Conservation (phyloP, 2,113 vertebrate species). For the Arenaria interpres region DNA sequence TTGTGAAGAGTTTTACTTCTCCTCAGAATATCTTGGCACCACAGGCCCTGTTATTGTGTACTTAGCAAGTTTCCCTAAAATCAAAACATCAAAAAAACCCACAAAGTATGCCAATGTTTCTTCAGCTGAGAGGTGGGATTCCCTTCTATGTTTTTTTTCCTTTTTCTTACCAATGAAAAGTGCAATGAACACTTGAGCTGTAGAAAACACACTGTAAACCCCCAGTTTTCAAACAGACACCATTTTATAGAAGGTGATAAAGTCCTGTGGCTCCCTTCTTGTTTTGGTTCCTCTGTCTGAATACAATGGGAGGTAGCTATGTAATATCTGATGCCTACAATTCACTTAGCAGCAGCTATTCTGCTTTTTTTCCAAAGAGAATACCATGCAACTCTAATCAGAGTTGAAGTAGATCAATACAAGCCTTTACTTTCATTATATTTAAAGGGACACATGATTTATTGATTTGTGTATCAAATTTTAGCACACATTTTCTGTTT, state of each 20-base stretch:
- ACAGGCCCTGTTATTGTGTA: background rate
- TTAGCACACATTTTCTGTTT: background rate
- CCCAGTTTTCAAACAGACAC: background rate
- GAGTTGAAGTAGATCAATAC: slow-evolving; percentile 35
- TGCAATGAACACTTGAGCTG: background rate
- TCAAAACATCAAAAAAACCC: background rate
- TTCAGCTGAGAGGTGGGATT: background rate
- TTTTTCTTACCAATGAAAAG: background rate
- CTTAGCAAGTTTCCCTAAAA: background rate
- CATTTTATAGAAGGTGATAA: background rate
- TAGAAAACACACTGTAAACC: background rate
- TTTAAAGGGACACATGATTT: slow-evolving; percentile 47
- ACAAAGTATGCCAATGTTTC: background rate
- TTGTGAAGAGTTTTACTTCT: background rate
- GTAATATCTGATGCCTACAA: background rate
- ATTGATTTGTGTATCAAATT: slow-evolving; percentile 49
- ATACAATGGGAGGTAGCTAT: background rate
- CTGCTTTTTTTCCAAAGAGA: background rate
- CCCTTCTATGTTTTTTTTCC: background rate
- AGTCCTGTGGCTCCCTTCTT: background rate
- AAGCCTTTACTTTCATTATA: slow-evolving; percentile 5
- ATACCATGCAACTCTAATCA: background rate
- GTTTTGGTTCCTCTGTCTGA: background rate
- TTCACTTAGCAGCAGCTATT: background rate
- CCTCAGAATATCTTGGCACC: background rate